These are phyloP conservation scores for Maconellicoccus hirsutus DNA, from an alignment of 1,140 invertebrate species.

Conservation along the genomic window DNA sequence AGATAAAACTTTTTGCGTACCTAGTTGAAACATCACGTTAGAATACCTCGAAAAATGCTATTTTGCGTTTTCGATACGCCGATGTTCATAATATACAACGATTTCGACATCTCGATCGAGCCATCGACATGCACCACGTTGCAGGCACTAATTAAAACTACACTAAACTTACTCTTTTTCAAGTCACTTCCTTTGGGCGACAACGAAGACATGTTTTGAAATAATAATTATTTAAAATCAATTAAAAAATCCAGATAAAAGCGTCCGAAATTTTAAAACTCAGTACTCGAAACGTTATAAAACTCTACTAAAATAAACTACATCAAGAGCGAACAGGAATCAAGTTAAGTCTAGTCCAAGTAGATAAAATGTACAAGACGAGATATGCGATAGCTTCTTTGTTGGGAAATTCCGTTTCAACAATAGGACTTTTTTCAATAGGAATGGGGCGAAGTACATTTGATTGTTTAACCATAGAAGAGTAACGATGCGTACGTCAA, in stretches of 20 bases:
- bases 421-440: background rate
- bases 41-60: background rate
- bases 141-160: background rate
- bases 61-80: background rate
- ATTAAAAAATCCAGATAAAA: background rate
- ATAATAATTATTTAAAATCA: background rate
- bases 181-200: background rate
- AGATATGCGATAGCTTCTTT: background rate
- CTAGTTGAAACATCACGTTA: background rate
- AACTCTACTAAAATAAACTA: background rate
- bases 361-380: background rate
- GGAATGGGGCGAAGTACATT: background rate
- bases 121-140: background rate
- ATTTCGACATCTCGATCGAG: too few relatives aligned
- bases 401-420: background rate
- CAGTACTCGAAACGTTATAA: background rate
- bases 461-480: too few relatives aligned
- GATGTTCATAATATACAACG: too few relatives aligned
- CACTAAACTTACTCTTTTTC: slow-evolving; percentile 11
- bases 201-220: background rate
- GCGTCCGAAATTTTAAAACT: background rate
- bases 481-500: too few relatives aligned
- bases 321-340: background rate
- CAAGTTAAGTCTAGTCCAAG: background rate
- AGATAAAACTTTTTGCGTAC: background rate